These are phyloP conservation scores for Zelleria hepariella DNA, from an alignment of 2,888 invertebrate genomes.

Conservation along the genomic window DNA sequence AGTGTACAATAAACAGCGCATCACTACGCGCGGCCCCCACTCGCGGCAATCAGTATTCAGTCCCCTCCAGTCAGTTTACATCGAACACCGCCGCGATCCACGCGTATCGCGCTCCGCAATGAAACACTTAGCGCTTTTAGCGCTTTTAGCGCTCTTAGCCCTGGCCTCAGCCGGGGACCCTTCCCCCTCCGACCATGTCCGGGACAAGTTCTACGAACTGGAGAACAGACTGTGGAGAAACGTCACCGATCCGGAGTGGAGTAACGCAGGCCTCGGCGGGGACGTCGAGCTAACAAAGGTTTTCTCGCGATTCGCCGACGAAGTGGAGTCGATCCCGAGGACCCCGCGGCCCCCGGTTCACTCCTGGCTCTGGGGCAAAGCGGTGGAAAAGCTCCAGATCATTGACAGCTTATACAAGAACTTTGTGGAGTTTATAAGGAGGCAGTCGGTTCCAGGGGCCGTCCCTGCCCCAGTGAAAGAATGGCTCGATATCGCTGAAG, in stretches of 20 bases:
- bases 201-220: conserved; percentile 70
- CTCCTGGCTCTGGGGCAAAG: conserved; percentile 76
- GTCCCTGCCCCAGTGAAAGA: conserved; percentile 47
- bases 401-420: conserved; percentile 78
- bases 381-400: conserved; percentile 72
- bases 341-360: conserved; percentile 33
- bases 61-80: conserved; percentile 3
- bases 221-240: conserved; percentile 69
- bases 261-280: conserved; percentile 40
- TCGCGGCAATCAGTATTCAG: background rate
- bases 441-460: conserved; percentile 46
- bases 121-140: conserved; percentile 40
- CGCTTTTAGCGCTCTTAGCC: conserved; percentile 36
- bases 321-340: conserved; percentile 45
- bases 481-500: conserved; percentile 76
- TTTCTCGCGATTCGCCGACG: conserved; percentile 70
- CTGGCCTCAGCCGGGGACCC: conserved; percentile 36
- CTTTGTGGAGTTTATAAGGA: conserved; percentile 73
- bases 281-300: conserved; percentile 73
- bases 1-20: background rate
- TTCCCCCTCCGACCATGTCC: conserved; percentile 71
- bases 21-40: conserved; percentile 6
- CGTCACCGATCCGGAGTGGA: conserved; percentile 50
- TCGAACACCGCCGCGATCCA: background rate
- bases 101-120: conserved; percentile 24